Evolutionary conservation across 1,140 invertebrate genomes (phyloP), one percentile per base, ranked within the genome.

Genomic region (Lethrus apterus): DNA sequence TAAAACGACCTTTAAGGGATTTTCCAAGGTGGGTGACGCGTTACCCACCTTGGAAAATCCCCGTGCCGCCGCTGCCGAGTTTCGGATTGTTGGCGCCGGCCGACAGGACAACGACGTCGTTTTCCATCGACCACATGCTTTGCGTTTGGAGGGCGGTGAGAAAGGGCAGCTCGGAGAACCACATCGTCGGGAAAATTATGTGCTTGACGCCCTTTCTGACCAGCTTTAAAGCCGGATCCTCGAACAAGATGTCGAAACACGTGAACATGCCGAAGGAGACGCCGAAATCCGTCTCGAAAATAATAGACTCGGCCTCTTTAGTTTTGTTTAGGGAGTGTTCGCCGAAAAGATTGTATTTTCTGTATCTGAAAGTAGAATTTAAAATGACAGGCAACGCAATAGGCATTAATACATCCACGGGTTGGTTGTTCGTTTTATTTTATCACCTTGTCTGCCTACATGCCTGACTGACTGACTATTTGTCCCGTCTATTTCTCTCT

Each of bases 221-320:
- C 2, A 84, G 59, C 14, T 68, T 56, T 3, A 75, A 52, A 0
- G 73, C 63, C 0, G 87, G 86, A 1, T 41, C 18, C 14, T 41
- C 38, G 57, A 83, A 82, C 1, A 88, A 50, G 15, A 90, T 70
- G 60, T 92, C 87, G 54, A 88, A 86, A 51, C 84, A 86, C 33
- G 77, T 81, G 18, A 88, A 72, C 1, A 70, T 58, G 20, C 75
- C 54, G 59, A 93, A 91, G 10, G 69, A 79, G 0, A 89, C 84
- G 1, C 80, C 79, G 56, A 91, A 92, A 62, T 90, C 86, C 0
- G 88, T 90, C 3, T 70, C 64, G 44, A 91, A 89, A 7, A 63
- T 72, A 0, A 70, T 63, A 0, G 70, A 24, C 50, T 79, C 69
- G 5, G 73, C 62, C 47, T 58, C 49, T 11, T 53, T 26, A 14